Evolutionary conservation across 2,888 invertebrate genomes (phyloP).

Genomic region (Hirtodrosophila duncani): DNA sequence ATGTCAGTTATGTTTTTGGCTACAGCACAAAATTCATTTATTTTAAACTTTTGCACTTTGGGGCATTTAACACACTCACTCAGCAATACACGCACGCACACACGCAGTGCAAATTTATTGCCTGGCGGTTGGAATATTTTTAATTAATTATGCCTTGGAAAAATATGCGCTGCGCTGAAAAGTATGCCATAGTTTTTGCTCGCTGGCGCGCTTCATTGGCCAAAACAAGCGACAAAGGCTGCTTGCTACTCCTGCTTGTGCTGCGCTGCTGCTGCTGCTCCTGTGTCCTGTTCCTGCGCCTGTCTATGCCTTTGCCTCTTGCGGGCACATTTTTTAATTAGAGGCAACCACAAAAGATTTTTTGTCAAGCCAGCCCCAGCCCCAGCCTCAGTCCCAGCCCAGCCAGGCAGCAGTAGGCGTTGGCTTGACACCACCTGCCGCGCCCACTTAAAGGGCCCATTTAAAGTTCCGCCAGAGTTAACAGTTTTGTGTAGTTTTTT

Average conservation of each 20-base stretch:
- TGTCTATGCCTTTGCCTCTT: neutral
- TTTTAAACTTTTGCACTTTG: slow-evolving; percentile 60
- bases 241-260: slow-evolving; percentile 14
- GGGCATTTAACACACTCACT: slow-evolving; percentile 36
- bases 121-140: slow-evolving; percentile 65
- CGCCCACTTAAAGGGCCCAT: slow-evolving; percentile 14
- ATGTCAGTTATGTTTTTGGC: slow-evolving; percentile 68
- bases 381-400: neutral
- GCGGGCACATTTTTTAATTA: slow-evolving; percentile 55
- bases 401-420: neutral
- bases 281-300: neutral
- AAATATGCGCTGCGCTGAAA: slow-evolving; percentile 60
- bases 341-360: slow-evolving; percentile 69
- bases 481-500: slow-evolving; percentile 18
- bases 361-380: slow-evolving; percentile 33
- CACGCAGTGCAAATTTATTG: slow-evolving; percentile 52
- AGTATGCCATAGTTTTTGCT: slow-evolving; percentile 61
- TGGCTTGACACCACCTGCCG: slow-evolving; percentile 1
- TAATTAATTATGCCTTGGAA: slow-evolving; percentile 64
- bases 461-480: neutral
- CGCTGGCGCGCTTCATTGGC: slow-evolving; percentile 47
- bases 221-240: slow-evolving; percentile 33
- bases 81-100: slow-evolving; percentile 3
- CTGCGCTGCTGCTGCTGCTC: neutral
- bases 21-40: slow-evolving; percentile 55